A percentile compares a stretch with the other conserved stretches of the same genome.
Evolutionary conservation across 2,113 vertebrate species (phyloP).

Genomic region (Lagopus muta): DNA sequence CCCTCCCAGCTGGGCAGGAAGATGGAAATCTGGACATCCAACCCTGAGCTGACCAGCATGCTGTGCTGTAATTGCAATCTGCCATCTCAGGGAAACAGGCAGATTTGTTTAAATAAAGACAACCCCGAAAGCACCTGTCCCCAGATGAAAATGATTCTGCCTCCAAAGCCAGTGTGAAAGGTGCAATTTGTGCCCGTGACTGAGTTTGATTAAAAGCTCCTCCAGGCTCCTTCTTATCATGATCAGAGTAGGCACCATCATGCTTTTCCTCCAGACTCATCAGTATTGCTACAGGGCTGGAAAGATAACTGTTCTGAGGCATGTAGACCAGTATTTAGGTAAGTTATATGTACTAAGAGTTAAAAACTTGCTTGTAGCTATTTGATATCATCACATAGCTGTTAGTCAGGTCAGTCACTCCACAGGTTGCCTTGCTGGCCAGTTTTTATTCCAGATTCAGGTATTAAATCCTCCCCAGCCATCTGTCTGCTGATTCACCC

Average conservation of each 20-base stretch:
- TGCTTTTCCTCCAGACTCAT: neutral
- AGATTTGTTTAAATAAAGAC: neutral
- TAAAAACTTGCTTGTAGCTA: neutral
- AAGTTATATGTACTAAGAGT: neutral
- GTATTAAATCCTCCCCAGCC: neutral
- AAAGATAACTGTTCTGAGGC: fast-evolving
- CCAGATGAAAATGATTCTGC: neutral
- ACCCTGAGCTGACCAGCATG: neutral
- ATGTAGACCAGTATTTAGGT: neutral
- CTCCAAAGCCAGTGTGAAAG: neutral
- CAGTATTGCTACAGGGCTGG: neutral
- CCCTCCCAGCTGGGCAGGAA: neutral
- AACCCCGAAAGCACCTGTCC: neutral
- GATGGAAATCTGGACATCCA: neutral
- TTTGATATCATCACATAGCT: neutral
- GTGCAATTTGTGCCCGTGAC: neutral
- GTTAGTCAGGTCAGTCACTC: neutral
- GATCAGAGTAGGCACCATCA: neutral
- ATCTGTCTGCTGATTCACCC: neutral
- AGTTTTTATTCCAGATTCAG: neutral
- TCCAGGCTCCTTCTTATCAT: neutral
- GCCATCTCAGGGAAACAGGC: neutral
- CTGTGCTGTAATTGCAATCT: neutral
- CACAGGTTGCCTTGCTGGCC: neutral
- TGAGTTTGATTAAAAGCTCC: slow-evolving; percentile 2